A percentile compares a stretch with the other conserved stretches of the same genome.
phyloP scores from a whole-genome alignment of 1,140 invertebrate genomes.

The Elysia chlorotica region DNA sequence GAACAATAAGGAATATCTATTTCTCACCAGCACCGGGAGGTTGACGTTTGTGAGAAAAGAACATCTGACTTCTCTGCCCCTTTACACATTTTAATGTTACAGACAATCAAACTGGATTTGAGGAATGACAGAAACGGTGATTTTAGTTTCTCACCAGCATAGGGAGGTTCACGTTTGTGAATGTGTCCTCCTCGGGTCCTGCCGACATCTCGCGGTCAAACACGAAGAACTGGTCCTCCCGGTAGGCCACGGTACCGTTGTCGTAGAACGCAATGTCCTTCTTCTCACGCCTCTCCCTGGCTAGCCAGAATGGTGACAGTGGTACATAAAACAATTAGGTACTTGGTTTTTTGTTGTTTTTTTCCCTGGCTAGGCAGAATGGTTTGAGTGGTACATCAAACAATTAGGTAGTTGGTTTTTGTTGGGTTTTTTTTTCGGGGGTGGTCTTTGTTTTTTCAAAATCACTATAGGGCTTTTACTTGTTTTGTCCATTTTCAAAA shows the following conservation, averaged over 20 bases:
- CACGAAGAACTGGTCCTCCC: constrained; percentile 34
- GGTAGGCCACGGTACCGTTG: constrained; percentile 55
- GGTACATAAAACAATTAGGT: not conserved
- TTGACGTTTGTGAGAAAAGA: too few species aligned
- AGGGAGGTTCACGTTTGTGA: constrained; percentile 60
- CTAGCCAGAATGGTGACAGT: constrained; percentile 2
- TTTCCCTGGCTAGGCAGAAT: too few species aligned
- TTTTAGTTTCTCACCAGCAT: constrained; percentile 46
- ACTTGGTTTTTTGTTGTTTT: not conserved
- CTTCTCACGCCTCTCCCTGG: constrained; percentile 55
- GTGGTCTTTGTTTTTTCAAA: too few species aligned
- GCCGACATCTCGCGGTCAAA: constrained; percentile 42
- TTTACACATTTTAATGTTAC: not conserved
- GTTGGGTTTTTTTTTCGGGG: too few species aligned
- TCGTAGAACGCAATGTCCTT: constrained; percentile 50
- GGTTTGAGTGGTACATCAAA: too few species aligned
- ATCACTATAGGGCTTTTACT: too few species aligned
- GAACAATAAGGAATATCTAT: not conserved
- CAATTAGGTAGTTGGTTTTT: not conserved
- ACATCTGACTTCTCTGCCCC: not conserved
- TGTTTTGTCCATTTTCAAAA: too few species aligned
- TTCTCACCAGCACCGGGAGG: too few species aligned
- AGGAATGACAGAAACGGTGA: not conserved
- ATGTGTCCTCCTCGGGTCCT: constrained; percentile 53
- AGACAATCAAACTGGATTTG: not conserved